Percentiles rank a stretch among this genome's conserved stretches.
Evolutionary conservation across 1,140 invertebrate genomes (phyloP).

Genomic region (Halyomorpha halys): DNA sequence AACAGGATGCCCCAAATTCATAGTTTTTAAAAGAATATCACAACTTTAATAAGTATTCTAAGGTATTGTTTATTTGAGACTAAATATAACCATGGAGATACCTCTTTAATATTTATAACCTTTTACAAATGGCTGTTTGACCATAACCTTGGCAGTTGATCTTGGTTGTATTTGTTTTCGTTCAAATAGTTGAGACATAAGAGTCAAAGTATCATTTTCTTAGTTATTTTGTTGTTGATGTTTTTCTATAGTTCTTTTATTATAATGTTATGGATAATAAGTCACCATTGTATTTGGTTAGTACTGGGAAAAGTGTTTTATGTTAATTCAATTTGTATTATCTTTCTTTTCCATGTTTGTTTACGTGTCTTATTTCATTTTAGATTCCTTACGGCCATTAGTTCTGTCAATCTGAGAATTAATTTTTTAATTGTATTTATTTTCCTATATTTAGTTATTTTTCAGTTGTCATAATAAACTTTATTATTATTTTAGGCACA

Average conservation of each 20-base stretch:
- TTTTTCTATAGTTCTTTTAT: neutral
- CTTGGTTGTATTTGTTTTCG: constrained; percentile 10
- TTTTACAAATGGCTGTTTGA: constrained; percentile 4
- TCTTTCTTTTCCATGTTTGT: no score
- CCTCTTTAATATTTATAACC: constrained; percentile 9
- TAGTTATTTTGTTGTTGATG: neutral
- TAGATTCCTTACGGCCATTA: no score
- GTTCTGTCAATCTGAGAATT: no score
- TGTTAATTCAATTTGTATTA: neutral
- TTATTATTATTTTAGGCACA: constrained; percentile 43
- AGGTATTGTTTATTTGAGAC: neutral
- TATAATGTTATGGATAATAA: constrained; percentile 26
- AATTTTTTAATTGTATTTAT: no score
- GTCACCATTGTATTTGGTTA: constrained; percentile 26
- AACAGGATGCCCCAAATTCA: constrained; percentile 16
- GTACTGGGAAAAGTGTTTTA: neutral
- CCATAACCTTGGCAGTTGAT: constrained; percentile 9
- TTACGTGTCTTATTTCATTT: no score
- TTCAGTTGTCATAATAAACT: no score
- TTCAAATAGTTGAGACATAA: neutral
- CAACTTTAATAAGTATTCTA: no score
- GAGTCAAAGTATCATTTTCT: no score
- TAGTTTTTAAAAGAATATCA: neutral
- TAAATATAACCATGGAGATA: neutral
- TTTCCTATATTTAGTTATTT: no score